A percentile compares a stretch with the other conserved stretches of the same genome.
phyloP scores from a whole-genome alignment of 2,797 vertebrate genomes.

The Anabas testudineus region DNA sequence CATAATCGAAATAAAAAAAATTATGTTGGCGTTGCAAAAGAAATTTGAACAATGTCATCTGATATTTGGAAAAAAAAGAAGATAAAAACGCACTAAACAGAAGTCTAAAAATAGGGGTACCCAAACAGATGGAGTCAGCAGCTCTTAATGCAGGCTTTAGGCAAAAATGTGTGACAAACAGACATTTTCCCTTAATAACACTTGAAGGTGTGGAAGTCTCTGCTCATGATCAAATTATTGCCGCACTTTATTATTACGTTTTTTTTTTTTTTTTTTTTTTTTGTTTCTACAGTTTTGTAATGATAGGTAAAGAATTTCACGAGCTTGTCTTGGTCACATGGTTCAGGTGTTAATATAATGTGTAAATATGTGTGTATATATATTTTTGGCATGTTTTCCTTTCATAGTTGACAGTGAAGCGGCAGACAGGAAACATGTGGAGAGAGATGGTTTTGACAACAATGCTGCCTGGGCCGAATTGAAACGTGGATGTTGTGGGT shows the following conservation, averaged over 20 bases:
- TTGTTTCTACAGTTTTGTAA: slow-evolving; percentile 12
- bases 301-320: background rate
- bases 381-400: too few species aligned
- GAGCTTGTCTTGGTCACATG: background rate
- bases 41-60: slow-evolving; percentile 44
- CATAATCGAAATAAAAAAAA: slow-evolving; percentile 22
- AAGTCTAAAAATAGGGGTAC: slow-evolving; percentile 58
- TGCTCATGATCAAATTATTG: slow-evolving; percentile 36
- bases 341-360: background rate
- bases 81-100: slow-evolving; percentile 53
- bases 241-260: background rate
- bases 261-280: slow-evolving; percentile 3
- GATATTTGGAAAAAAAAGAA: slow-evolving; percentile 57
- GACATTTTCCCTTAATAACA: slow-evolving; percentile 29
- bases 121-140: slow-evolving; percentile 54
- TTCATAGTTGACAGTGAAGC: too few species aligned
- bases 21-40: slow-evolving; percentile 17
- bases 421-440: too few species aligned
- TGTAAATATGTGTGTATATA: background rate
- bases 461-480: too few species aligned
- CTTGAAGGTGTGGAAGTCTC: slow-evolving; percentile 24
- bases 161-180: slow-evolving; percentile 40
- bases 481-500: too few species aligned
- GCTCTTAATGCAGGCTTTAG: slow-evolving; percentile 57
- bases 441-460: too few species aligned